Conservation (phyloP, 1,140 invertebrate genomes). For the Micrasema longulum region DNA sequence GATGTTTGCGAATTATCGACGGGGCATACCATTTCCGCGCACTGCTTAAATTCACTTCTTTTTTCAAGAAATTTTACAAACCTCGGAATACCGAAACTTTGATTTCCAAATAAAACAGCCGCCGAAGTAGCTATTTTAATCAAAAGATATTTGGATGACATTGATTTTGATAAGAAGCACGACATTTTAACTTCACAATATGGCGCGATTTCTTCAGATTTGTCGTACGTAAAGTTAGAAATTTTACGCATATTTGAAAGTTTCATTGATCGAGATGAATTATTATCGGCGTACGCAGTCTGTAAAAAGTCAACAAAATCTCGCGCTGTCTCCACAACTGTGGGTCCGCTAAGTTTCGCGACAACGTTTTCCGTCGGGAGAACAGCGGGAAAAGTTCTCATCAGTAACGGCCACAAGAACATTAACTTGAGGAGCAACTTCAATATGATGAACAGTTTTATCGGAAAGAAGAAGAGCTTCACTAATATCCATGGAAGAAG, state of each 20-base stretch:
- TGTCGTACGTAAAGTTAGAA: not conserved
- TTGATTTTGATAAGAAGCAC: slow-evolving; percentile 41
- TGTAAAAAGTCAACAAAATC: slow-evolving; percentile 31
- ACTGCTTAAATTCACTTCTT: slow-evolving; percentile 42
- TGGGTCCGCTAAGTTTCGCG: slow-evolving; percentile 23
- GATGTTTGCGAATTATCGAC: not conserved
- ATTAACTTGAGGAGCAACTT: slow-evolving; percentile 47
- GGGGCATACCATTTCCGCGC: slow-evolving; percentile 38
- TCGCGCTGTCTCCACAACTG: slow-evolving; percentile 18
- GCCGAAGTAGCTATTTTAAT: slow-evolving; percentile 38
- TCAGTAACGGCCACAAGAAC: slow-evolving; percentile 47
- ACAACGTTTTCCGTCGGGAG: slow-evolving; percentile 10
- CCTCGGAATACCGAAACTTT: slow-evolving; percentile 1
- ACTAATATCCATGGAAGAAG: slow-evolving; percentile 42
- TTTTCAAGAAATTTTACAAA: slow-evolving; percentile 42
- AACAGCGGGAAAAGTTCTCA: slow-evolving; percentile 5
- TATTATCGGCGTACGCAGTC: slow-evolving; percentile 5
- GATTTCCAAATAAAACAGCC: slow-evolving; percentile 26
- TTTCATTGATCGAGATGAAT: slow-evolving; percentile 35
- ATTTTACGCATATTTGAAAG: slow-evolving; percentile 9
- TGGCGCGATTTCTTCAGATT: slow-evolving; percentile 4
- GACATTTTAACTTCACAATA: slow-evolving; percentile 45
- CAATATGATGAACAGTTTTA: slow-evolving; percentile 43
- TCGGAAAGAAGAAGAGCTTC: slow-evolving; percentile 48
- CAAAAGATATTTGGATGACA: slow-evolving; percentile 33